These are phyloP conservation scores for Phorcus lineatus DNA, from an alignment of 2,888 invertebrate genomes.

Conservation along the genomic window DNA sequence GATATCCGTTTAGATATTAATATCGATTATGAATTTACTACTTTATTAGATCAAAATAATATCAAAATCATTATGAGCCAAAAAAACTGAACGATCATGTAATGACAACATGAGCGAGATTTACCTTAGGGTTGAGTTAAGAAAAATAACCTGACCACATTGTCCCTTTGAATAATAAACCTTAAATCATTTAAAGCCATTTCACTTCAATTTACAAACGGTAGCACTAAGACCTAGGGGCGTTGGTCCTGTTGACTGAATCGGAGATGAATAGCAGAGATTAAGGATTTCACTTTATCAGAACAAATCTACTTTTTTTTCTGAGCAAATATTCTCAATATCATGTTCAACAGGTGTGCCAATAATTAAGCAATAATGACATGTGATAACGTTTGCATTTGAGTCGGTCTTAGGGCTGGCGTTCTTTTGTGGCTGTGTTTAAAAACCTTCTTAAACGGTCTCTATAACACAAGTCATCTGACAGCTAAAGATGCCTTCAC, in stretches of 20 bases:
- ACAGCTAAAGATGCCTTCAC: slow-evolving; percentile 8
- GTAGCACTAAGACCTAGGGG: too few species aligned
- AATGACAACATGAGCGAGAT: too few species aligned
- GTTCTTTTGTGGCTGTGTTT: slow-evolving; percentile 9
- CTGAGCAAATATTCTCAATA: not conserved
- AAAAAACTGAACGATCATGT: not conserved
- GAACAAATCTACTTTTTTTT: not conserved
- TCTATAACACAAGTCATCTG: slow-evolving; percentile 19
- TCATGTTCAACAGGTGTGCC: not conserved
- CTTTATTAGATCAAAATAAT: not conserved
- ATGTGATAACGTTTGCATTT: not conserved
- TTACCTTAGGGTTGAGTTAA: too few species aligned
- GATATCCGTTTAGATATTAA: too few species aligned
- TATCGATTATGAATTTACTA: not conserved
- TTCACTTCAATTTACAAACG: too few species aligned
- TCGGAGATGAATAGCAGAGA: too few species aligned
- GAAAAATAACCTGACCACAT: too few species aligned
- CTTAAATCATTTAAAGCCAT: too few species aligned
- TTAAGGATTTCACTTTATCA: not conserved
- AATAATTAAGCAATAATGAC: not conserved
- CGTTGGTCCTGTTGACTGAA: too few species aligned
- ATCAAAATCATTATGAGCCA: not conserved
- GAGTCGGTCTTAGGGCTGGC: not conserved
- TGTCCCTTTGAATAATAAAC: too few species aligned
- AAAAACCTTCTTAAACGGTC: not conserved